Conservation (phyloP, 2,113 vertebrate genomes). For the Catharus bicknelli region DNA sequence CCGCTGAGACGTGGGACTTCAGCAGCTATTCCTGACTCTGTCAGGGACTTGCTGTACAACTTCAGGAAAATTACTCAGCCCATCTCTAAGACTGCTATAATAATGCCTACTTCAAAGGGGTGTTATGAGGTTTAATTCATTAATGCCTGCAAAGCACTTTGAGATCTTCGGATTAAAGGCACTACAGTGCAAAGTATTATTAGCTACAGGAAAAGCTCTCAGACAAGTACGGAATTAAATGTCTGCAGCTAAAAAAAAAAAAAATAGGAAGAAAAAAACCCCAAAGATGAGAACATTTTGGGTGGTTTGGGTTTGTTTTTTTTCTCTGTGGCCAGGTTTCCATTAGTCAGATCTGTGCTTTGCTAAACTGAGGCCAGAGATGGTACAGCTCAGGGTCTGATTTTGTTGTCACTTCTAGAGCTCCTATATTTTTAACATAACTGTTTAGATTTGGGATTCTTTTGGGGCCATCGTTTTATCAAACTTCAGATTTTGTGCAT, state of each 20-base stretch:
- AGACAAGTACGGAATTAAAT: constrained; percentile 41
- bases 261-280: not conserved
- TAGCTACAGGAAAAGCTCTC: constrained; percentile 57
- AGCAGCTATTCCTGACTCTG: constrained; percentile 28
- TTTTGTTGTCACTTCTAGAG: not conserved
- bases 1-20: not conserved
- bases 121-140: constrained; percentile 65
- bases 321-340: not conserved
- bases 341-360: not conserved
- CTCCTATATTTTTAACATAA: not conserved
- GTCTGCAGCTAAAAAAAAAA: not conserved
- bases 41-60: constrained; percentile 50
- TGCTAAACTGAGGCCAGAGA: not conserved
- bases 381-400: not conserved
- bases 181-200: constrained; percentile 51
- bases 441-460: not conserved
- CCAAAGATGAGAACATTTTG: not conserved
- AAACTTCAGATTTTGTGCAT: not conserved
- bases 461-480: not conserved
- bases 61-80: constrained; percentile 58
- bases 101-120: constrained; percentile 67
- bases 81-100: constrained; percentile 53
- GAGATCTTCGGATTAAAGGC: constrained; percentile 65
- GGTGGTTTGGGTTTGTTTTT: not conserved
- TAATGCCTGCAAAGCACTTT: constrained; percentile 64